Evolutionary conservation across 1,140 invertebrate genomes (phyloP).

Genomic region (Riptortus pedestris): DNA sequence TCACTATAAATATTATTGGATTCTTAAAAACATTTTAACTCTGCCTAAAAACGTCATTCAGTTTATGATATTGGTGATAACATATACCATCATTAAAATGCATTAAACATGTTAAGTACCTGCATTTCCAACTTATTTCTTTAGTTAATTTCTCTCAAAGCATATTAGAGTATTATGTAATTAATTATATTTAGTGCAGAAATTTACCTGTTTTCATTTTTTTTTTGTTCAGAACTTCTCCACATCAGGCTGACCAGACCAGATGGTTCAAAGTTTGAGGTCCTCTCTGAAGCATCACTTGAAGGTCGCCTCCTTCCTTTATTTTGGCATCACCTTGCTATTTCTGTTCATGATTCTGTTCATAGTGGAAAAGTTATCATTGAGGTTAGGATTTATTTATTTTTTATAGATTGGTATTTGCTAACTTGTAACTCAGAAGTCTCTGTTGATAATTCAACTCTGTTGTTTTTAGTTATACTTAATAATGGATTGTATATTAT

Average conservation of each 20-base stretch:
- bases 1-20: too few relatives aligned
- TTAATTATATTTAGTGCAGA: too few relatives aligned
- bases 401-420: background rate
- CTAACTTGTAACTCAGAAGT: background rate
- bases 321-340: constrained; percentile 48
- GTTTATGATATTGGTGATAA: too few relatives aligned
- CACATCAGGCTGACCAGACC: constrained; percentile 42
- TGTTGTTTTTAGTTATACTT: too few relatives aligned
- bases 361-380: constrained; percentile 46
- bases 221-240: constrained; percentile 24
- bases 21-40: too few relatives aligned
- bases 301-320: constrained; percentile 40
- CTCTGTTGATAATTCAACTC: background rate
- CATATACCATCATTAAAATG: too few relatives aligned
- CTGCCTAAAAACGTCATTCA: too few relatives aligned
- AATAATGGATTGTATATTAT: too few relatives aligned
- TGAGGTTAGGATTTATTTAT: constrained; percentile 28
- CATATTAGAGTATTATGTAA: too few relatives aligned
- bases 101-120: too few relatives aligned
- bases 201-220: background rate
- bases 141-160: too few relatives aligned
- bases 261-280: constrained; percentile 43
- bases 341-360: constrained; percentile 49
- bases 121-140: too few relatives aligned
- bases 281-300: constrained; percentile 43